phyloP scores from a whole-genome alignment of 2,888 invertebrate species.

The Ectemnius cavifrons region DNA sequence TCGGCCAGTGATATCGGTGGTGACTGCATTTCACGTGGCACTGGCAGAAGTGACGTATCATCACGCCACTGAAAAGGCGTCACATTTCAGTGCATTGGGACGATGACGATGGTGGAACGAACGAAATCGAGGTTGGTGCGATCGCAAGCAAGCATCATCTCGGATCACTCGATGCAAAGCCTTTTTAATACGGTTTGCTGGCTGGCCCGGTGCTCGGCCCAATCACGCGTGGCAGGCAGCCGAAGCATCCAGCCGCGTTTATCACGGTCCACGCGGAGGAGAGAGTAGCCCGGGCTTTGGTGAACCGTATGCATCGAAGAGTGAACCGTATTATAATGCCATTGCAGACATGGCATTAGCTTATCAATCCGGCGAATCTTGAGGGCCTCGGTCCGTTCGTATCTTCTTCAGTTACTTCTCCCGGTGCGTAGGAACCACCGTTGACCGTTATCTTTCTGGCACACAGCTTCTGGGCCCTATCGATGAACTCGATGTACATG shows the following conservation, averaged over 20 bases:
- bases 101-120: constrained; percentile 33
- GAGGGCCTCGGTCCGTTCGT: constrained; percentile 58
- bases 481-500: no score
- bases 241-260: constrained; percentile 40
- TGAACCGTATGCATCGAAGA: constrained; percentile 49
- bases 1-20: no score
- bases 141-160: constrained; percentile 47
- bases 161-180: constrained; percentile 54
- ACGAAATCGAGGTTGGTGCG: constrained; percentile 46
- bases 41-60: no score
- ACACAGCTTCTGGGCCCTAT: constrained; percentile 43
- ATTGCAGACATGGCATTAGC: constrained; percentile 66
- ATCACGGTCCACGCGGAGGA: constrained; percentile 29
- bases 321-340: constrained; percentile 64
- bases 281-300: constrained; percentile 21
- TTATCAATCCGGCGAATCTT: constrained; percentile 64
- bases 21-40: no score
- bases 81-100: not conserved
- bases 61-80: constrained; percentile 11
- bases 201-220: constrained; percentile 22
- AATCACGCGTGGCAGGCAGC: constrained; percentile 45
- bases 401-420: constrained; percentile 61
- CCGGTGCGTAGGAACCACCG: constrained; percentile 55
- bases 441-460: constrained; percentile 30
- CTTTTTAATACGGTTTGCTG: constrained; percentile 49